Evolutionary conservation across 2,888 invertebrate species (phyloP), one percentile per base, ranked within the genome.

Genomic region (Erebia epiphron): DNA sequence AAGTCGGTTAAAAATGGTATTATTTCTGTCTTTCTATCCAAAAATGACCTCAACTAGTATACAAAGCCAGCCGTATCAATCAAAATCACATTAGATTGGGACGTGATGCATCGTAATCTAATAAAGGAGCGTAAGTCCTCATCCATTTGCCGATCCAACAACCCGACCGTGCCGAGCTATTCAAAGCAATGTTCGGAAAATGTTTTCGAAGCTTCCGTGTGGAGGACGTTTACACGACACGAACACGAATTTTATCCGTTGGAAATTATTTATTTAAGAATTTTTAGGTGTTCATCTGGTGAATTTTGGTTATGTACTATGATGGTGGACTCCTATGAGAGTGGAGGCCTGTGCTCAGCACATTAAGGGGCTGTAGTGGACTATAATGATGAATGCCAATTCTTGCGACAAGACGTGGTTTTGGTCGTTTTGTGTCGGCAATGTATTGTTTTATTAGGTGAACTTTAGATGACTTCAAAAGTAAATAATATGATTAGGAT

Each of bases 101-200:
- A 67, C 69, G 63, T 68, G 61, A 57, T 68, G 65, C 72, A 72
- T 63, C 66, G 66, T 74, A 68, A 74, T 74, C 56, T 70, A 60
- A 70, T 74, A 68, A 74, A 72, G 70, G 71, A 70, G 70, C 70
- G 62, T 57, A 73, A 70, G 64, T 69, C 72, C 70, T 70, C 70
- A 69, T 74, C 74, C 72, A 72, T 74, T 74, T 69, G 70, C 65
- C 72, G 68, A 74, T 21, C 61, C 70, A 62, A 68, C 70, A 70
- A 71, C 69, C 71, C 68, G 63, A 70, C 68, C 67, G 70, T 68
- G 68, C 56, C 66, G 70, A 71, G 73, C 73, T 68, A 70, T 73
- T 68, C 75, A 71, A 73, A 70, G 67, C 70, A 60, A 68, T 73
- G 71, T 73, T 72, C 69, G 71, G 67, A 49, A 73, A 75, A 72